Evolutionary conservation across 92 coral and sea anemone species (phyloP), one percentile per base, ranked within the genome.

Genomic region (Heteractis magnifica): DNA sequence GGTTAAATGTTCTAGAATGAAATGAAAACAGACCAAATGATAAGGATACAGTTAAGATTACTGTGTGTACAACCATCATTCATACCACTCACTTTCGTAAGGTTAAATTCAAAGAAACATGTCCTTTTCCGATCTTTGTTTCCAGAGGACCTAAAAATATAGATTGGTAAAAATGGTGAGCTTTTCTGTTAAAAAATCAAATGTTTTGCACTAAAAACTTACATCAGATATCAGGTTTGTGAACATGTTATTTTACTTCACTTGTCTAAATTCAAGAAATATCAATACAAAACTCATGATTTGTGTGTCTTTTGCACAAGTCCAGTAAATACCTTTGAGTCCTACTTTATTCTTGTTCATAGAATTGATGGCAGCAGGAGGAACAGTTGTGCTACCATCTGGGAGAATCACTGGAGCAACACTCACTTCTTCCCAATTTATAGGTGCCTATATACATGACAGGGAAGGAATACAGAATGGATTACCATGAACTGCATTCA

Each of bases 51-150:
- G 0, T 1, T 8, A 41, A 4, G 53, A 77, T 12, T 48, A n/a
- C 49, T 77, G 19, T n/a, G 8, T 59, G 14, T 52, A 48, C 56
- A 55, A 51, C 10, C 41, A 10, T 62, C 21, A 18, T 23, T 62
- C 18, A 9, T 13, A 18, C 26, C 52, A 55, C 92, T 77, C 78
- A 95, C 98, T 92, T 90, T 56, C 98, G 90, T 58, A 95, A 83
- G 10, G 98, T 95, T 26, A 95, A 87, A 82, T 95, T 95, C 81
- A 95, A 87, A 10, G 98, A 95, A 58, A 95, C 98, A 87, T 95
- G 98, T 21, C 98, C 98, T 90, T 95, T 95, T 73, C 98, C 98
- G 71, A 95, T 95, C 88, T 95, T 95, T 50, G 98, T 95, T 82
- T 95, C 98, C 72, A 95, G 74, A 51, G 98, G 98, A 72, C 98